Evolutionary conservation across 2,888 invertebrate species (phyloP), one percentile per base, ranked within the genome.

Genomic region (Pilophorus perplexus): DNA sequence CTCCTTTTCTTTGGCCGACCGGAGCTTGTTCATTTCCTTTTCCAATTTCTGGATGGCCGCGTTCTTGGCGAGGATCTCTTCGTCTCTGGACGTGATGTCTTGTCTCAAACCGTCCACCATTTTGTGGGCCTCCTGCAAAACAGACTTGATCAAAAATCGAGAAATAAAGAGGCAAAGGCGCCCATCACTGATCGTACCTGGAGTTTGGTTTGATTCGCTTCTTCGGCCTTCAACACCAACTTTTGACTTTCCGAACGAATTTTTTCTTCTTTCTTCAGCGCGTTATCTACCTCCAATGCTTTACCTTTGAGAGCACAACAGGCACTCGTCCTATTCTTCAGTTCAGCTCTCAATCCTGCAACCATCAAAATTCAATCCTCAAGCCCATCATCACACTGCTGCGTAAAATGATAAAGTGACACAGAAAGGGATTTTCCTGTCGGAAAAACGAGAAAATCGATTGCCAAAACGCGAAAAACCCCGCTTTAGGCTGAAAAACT

Each of bases 261-360:
- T 2, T 16, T 23, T 48, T 62, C 62, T 28, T 62, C 62, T 16
- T 14, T 52, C 48, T 33, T 62, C 62, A 46, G 28, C 4, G 33
- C 48, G 20, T 62, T 62, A 33, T 62, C 62, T 8, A 46, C 33
- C 16, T 46, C 62, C 22, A 20, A 2, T 18, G 25, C 12, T 62
- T 62, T 62, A 2, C 46, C 62, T 46, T 44, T 62, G 2, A 62
- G 48, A 8, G 44, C 46, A 1, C 18, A 16, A 20, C 10, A 22
- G 28, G 46, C 20, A 28, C 62, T 46, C 2, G 62, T 48, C 12
- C 62, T 25, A 12, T 44, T 37, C 33, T 62, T 62, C 33, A 62
- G 18, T 23, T 46, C 62, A 8, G 46, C 46, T 18, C 44, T 59
- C 44, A 59, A 22, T 12, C 46, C 46, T 46, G 46, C 12, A 46